phyloP scores from a whole-genome alignment of 2,797 vertebrate species.

The Sebastes aleutianus region DNA sequence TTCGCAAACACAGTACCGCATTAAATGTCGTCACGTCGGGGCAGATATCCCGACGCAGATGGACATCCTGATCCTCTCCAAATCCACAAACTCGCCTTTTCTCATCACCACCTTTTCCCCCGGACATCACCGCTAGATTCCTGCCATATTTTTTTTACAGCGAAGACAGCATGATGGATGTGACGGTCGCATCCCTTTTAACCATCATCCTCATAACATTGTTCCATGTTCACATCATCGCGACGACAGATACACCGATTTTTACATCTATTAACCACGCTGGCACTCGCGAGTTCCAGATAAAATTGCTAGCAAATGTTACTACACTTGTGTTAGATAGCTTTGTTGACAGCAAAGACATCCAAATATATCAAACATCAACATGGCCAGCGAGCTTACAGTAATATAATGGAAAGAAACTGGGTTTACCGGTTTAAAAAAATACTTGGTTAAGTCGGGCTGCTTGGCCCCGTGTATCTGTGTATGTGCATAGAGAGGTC shows the following conservation, averaged over 20 bases:
- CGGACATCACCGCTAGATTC: constrained; percentile 17
- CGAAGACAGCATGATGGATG: constrained; percentile 36
- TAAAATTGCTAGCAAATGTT: constrained; percentile 17
- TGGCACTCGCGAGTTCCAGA: constrained; percentile 19
- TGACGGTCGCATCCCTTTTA: constrained; percentile 12
- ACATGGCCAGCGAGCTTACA: constrained; percentile 15
- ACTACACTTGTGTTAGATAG: constrained; percentile 28
- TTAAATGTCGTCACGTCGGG: neutral
- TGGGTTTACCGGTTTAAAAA: constrained; percentile 14
- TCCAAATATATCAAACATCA: constrained; percentile 56
- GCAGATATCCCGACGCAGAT: neutral
- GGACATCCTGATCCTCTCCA: constrained; percentile 20
- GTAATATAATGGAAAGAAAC: constrained; percentile 11
- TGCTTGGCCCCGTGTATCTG: constrained; percentile 26
- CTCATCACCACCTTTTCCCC: constrained; percentile 15
- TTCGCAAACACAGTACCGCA: constrained; percentile 14
- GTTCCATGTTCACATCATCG: constrained; percentile 32
- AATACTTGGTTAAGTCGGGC: constrained; percentile 15
- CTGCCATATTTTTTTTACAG: constrained; percentile 10
- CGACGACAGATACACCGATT: constrained; percentile 28
- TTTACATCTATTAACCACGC: constrained; percentile 28
- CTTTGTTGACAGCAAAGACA: constrained; percentile 49
- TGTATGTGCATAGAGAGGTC: constrained; percentile 23
- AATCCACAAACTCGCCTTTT: constrained; percentile 27
- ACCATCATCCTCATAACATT: constrained; percentile 46